A percentile compares a stretch with the other conserved stretches of the same genome.
These are phyloP conservation scores for Camelus bactrianus DNA, from an alignment of 2,113 vertebrate genomes.

Conservation along the genomic window DNA sequence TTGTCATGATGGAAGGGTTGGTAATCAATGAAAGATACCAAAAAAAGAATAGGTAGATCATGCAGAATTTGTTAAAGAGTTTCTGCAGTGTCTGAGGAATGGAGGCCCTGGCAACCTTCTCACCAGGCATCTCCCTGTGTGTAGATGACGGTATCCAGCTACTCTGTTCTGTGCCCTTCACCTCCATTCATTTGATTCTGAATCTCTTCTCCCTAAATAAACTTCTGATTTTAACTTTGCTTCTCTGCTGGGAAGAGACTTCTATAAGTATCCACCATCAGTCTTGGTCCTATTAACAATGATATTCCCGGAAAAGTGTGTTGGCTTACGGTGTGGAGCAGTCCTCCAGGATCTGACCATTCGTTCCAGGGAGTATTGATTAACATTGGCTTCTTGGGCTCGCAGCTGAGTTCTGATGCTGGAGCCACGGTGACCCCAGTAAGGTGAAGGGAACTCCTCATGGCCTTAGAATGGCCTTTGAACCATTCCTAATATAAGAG, in stretches of 20 bases:
- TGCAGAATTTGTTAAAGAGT: not conserved
- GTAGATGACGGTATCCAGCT: not conserved
- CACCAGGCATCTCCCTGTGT: not conserved
- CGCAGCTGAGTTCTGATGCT: not conserved
- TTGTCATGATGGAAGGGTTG: not conserved
- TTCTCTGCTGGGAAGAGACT: constrained; percentile 12
- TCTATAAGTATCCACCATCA: not conserved
- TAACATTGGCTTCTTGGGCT: not conserved
- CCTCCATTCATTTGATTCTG: not conserved
- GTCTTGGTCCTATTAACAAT: not conserved
- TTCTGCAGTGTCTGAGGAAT: not conserved
- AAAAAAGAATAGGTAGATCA: not conserved
- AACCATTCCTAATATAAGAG: not conserved
- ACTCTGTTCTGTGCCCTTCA: not conserved
- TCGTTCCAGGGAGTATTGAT: not conserved
- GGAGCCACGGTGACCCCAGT: not conserved
- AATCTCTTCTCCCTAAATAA: constrained; percentile 23
- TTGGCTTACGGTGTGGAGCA: not conserved
- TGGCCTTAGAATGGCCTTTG: not conserved
- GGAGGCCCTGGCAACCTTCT: not conserved
- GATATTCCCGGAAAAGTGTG: not conserved
- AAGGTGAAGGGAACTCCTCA: not conserved
- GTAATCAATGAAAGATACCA: not conserved
- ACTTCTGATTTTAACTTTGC: not conserved
- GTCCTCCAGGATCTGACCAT: not conserved